These are phyloP conservation scores for Labroides dimidiatus DNA, from an alignment of 2,797 vertebrate species.

Conservation along the genomic window DNA sequence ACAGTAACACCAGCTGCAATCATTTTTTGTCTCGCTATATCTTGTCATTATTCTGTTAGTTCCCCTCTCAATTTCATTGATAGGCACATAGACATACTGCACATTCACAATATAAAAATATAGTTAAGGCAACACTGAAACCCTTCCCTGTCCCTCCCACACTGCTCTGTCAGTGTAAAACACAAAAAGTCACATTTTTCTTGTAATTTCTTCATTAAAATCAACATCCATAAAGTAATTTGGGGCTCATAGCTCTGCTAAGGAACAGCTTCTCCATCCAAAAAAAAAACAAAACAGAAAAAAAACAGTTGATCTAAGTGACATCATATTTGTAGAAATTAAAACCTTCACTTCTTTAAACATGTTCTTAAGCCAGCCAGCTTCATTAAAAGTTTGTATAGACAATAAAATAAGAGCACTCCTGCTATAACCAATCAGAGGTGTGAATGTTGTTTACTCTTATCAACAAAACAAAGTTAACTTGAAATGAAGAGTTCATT, in stretches of 20 bases:
- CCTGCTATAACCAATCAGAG: background rate
- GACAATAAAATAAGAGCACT: background rate
- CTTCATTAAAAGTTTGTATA: background rate
- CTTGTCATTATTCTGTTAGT: background rate
- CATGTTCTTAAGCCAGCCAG: background rate
- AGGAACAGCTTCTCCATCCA: no score
- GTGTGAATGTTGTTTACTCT: background rate
- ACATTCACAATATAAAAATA: conserved; percentile 73
- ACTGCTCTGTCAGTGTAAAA: conserved; percentile 19
- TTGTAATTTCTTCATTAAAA: background rate
- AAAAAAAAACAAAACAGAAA: no score
- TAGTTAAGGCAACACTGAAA: conserved; percentile 72
- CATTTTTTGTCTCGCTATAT: background rate
- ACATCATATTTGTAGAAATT: no score
- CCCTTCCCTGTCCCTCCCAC: background rate
- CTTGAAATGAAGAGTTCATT: background rate
- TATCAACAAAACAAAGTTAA: background rate
- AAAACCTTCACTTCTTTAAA: background rate
- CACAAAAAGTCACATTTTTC: background rate
- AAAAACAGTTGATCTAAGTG: no score
- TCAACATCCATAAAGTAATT: no score
- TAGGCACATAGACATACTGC: conserved; percentile 62
- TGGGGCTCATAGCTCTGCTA: no score
- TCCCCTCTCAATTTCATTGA: background rate
- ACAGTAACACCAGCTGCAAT: conserved; percentile 16